These are phyloP conservation scores for Eclectus roratus DNA, from an alignment of 2,113 vertebrate genomes.

Conservation along the genomic window DNA sequence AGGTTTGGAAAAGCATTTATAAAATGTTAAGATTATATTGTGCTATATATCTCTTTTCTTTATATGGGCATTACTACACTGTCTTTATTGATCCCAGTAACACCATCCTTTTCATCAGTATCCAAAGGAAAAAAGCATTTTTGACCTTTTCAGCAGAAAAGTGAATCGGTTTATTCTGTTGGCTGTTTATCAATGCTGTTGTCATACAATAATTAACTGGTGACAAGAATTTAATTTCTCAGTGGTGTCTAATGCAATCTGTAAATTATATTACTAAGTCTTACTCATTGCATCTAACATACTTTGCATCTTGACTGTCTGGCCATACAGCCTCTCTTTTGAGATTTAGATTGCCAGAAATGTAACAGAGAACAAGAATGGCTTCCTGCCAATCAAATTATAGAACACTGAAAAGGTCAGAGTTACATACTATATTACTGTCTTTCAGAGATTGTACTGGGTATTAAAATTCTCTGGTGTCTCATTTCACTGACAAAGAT, in stretches of 20 bases:
- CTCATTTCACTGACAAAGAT: conserved; percentile 34
- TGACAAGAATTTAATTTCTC: neutral
- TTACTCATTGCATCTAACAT: neutral
- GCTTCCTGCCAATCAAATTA: conserved; percentile 58
- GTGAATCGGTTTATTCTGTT: neutral
- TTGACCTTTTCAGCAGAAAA: neutral
- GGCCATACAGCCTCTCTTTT: neutral
- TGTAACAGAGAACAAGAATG: conserved; percentile 12
- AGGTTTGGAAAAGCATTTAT: neutral
- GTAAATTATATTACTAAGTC: conserved; percentile 2
- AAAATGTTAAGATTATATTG: neutral
- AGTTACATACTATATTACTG: neutral
- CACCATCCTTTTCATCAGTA: neutral
- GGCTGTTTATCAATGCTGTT: neutral
- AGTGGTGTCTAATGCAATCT: neutral
- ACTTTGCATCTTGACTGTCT: conserved; percentile 1
- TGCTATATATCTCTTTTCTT: neutral
- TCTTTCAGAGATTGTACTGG: conserved; percentile 10
- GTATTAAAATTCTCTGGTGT: conserved; percentile 38
- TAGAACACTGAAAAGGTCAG: conserved; percentile 23
- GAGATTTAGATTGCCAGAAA: conserved; percentile 24
- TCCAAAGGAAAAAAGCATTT: neutral
- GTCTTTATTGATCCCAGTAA: neutral
- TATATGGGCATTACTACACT: neutral
- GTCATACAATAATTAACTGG: neutral